Conservation (phyloP, 2,888 invertebrate species). For the Brachyptera risi region DNA sequence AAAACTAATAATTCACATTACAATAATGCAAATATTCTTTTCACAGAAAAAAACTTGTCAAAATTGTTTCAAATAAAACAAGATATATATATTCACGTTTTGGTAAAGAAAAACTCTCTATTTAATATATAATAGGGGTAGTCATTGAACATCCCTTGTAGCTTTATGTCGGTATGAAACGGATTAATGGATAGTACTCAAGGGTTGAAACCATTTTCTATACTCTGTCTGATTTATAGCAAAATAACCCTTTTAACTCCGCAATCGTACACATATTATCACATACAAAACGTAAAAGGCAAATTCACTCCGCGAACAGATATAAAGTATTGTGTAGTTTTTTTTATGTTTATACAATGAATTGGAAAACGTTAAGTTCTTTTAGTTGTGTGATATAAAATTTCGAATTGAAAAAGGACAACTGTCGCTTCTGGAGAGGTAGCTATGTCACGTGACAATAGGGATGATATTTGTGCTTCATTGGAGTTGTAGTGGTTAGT, state of each 20-base stretch:
- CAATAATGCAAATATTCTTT: too few species aligned
- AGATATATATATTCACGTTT: too few species aligned
- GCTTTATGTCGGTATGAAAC: too few species aligned
- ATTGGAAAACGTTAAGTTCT: slow-evolving; percentile 19
- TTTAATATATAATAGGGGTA: too few species aligned
- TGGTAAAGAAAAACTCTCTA: too few species aligned
- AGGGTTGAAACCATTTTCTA: too few species aligned
- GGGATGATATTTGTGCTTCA: neutral
- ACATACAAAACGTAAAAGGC: slow-evolving; percentile 3
- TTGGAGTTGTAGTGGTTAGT: neutral
- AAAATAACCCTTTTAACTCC: slow-evolving; percentile 25
- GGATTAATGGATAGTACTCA: slow-evolving; percentile 11
- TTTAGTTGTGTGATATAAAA: neutral
- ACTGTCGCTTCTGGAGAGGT: neutral
- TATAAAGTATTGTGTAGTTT: slow-evolving; percentile 1
- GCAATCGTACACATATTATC: slow-evolving; percentile 23
- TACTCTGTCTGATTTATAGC: slow-evolving; percentile 22
- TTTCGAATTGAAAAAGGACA: neutral
- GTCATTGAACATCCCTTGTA: too few species aligned
- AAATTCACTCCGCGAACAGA: neutral
- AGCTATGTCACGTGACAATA: neutral
- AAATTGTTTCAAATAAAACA: too few species aligned
- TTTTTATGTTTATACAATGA: slow-evolving; percentile 27
- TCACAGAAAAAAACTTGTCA: too few species aligned
- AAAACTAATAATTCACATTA: too few species aligned